These are phyloP conservation scores for Huso huso DNA, from an alignment of 2,797 vertebrate genomes.

Conservation along the genomic window DNA sequence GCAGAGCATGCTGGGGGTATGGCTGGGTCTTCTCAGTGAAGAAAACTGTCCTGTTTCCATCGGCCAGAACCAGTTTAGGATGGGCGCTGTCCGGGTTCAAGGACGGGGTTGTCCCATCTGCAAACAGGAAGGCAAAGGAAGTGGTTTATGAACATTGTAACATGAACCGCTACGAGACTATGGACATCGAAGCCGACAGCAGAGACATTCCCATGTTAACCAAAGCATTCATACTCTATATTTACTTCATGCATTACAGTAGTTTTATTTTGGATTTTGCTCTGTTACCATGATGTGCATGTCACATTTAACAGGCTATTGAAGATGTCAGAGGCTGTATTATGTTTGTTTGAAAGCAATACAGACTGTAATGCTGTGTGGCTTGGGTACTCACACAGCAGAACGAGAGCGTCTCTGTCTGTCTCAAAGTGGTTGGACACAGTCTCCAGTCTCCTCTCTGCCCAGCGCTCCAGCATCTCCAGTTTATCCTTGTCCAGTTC, in stretches of 20 bases:
- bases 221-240: too few relatives aligned
- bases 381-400: slow-evolving; percentile 49
- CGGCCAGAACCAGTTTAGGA: slow-evolving; percentile 56
- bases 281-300: too few relatives aligned
- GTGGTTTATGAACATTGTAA: not conserved
- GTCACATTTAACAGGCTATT: too few relatives aligned
- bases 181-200: too few relatives aligned
- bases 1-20: slow-evolving; percentile 42
- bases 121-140: not conserved
- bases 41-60: slow-evolving; percentile 45
- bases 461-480: slow-evolving; percentile 53
- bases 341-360: not conserved
- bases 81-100: slow-evolving; percentile 63
- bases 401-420: slow-evolving; percentile 50
- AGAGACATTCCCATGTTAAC: too few relatives aligned
- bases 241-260: too few relatives aligned
- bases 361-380: not conserved
- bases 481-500: slow-evolving; percentile 47
- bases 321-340: not conserved
- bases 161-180: too few relatives aligned
- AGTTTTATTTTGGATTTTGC: too few relatives aligned
- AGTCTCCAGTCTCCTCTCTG: slow-evolving; percentile 44
- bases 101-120: slow-evolving; percentile 54
- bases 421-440: slow-evolving; percentile 40
- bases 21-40: slow-evolving; percentile 52